Evolutionary conservation across 2,113 vertebrate species (phyloP).

Genomic region (Nymphicus hollandicus): DNA sequence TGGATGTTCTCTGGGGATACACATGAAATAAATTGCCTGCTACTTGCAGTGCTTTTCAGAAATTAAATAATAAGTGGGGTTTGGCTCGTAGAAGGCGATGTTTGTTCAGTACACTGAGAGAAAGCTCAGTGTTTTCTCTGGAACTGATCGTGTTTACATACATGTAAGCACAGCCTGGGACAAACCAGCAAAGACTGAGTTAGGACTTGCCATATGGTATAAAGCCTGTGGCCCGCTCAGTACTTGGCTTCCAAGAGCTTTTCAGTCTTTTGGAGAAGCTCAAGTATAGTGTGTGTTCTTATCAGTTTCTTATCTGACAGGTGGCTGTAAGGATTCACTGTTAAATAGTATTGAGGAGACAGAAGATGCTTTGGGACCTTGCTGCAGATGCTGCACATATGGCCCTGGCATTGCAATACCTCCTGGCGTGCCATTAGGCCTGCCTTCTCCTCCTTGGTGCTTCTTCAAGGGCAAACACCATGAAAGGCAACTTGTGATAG

Average conservation of each 20-base stretch:
- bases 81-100: background rate
- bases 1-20: background rate
- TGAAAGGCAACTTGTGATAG: background rate
- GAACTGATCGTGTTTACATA: background rate
- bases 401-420: background rate
- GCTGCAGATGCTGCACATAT: rapidly evolving
- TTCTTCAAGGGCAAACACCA: background rate
- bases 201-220: background rate
- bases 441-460: background rate
- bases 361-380: background rate
- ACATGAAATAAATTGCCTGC: background rate
- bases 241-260: background rate
- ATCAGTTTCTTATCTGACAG: background rate
- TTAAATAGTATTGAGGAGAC: background rate
- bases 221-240: background rate
- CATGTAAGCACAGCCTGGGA: background rate
- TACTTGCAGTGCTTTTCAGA: background rate
- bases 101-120: background rate
- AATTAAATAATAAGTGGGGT: background rate
- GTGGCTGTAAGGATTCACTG: background rate
- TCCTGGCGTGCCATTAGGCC: background rate
- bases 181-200: background rate
- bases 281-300: background rate
- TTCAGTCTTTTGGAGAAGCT: background rate
- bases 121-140: background rate